Evolutionary conservation across 2,888 invertebrate genomes (phyloP).

Genomic region (Troglohyphantes excavatus): DNA sequence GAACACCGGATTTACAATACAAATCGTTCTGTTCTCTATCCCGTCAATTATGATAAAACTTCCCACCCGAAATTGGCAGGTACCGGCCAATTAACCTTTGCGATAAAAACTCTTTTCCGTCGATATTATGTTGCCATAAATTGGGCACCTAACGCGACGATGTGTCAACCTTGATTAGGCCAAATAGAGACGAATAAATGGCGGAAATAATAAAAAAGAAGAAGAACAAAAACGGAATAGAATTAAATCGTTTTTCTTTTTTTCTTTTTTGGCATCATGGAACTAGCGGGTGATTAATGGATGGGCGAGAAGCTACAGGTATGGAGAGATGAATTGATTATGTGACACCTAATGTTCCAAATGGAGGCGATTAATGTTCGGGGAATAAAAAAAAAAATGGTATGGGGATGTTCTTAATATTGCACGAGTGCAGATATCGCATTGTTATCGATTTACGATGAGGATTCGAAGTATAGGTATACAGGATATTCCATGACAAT

Average conservation of each 20-base stretch:
- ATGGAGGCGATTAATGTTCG: not conserved
- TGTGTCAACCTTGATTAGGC: slow-evolving; percentile 37
- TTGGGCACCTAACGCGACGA: slow-evolving; percentile 2
- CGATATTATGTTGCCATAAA: slow-evolving; percentile 33
- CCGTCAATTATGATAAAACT: not conserved
- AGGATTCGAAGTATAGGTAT: no score
- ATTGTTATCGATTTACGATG: no score
- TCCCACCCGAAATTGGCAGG: not conserved
- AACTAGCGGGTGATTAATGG: slow-evolving; percentile 55
- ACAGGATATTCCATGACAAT: no score
- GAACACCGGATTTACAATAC: not conserved
- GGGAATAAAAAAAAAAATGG: not conserved
- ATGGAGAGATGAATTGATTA: slow-evolving; percentile 43
- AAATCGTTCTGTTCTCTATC: not conserved
- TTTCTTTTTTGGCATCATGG: not conserved
- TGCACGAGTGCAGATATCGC: not conserved
- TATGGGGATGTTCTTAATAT: slow-evolving; percentile 14
- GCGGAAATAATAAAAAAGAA: not conserved
- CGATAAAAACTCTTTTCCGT: not conserved
- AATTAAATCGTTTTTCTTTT: not conserved
- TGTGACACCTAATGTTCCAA: slow-evolving; percentile 24
- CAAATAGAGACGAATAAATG: slow-evolving; percentile 19
- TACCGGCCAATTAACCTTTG: slow-evolving; percentile 29
- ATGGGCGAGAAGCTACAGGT: slow-evolving; percentile 46
- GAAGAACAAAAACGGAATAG: not conserved